Base-by-base conservation (phyloP, 2,797 vertebrate genomes). In the Acropternis orthonyx region DNA sequence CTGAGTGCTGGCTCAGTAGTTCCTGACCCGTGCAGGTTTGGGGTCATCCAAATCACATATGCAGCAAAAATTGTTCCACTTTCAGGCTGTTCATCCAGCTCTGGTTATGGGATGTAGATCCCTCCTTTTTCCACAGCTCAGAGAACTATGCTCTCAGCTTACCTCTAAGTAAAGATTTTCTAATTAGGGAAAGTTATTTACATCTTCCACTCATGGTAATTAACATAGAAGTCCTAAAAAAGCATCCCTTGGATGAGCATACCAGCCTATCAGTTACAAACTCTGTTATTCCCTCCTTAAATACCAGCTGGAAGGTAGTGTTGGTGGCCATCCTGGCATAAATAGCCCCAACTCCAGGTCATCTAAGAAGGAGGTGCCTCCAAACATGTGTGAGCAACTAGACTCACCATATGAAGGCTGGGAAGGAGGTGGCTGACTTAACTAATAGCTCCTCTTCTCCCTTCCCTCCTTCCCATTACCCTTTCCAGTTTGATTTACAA, bases 301-400 rank as follows among this genome's bases (percentile, higher is more conserved):
- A 51, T 44, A 23, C 19, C 6, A 6, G 6, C 19, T 39, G 6
- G 30, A 84, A 56, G 27, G 34, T 3, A 52, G 12, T 6, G 8
- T 2, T 59, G 24, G 68, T 37, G 56, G 52, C 51, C 39, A 74
- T 6, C 32, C 39, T 19, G 37, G 32, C 56, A 83, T 28, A 66
- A 24, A 49, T 18, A 46, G 30, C n/a, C 3, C 2, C 30, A 56
- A 9, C n/a, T 36, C 14, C 5, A 26, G 34, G 20, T 37, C 59
- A 37, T 7, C 34, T 36, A 51, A 69, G 52, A 26, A n/a, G 58
- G 22, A 69, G 51, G 26, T 46, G 17, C 51, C 71, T 77, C 63
- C 75, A 66, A 65, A 65, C 9, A 39, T 0, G 0, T 10, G 39
- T 1, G 9, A 81, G 19, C 30, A 51, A 61, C 24, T 0, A 41